A percentile compares a stretch with the other conserved stretches of the same genome.
Evolutionary conservation across 2,113 vertebrate species (phyloP).

Genomic region (Semicossyphus pulcher): DNA sequence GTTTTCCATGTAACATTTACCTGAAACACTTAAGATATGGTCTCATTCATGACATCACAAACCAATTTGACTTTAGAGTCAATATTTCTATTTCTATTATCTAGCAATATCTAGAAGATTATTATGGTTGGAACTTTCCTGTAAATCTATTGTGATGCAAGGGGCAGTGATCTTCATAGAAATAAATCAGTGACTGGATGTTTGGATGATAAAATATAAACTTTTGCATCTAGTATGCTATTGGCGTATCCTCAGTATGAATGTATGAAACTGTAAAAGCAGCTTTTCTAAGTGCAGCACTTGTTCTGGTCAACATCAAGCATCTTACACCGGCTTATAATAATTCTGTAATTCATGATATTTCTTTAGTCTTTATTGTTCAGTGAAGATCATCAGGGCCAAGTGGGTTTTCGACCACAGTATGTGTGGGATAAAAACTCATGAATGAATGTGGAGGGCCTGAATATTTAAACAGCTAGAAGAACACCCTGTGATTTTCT

Average conservation of each 20-base stretch:
- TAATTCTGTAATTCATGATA: background rate
- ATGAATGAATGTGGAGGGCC: slow-evolving; percentile 57
- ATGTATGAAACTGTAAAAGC: background rate
- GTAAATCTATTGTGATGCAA: background rate
- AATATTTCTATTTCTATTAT: too few relatives aligned
- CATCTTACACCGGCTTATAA: background rate
- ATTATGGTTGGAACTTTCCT: too few relatives aligned
- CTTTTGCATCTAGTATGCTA: too few relatives aligned
- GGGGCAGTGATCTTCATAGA: background rate
- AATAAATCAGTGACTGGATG: background rate
- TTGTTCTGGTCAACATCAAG: too few relatives aligned
- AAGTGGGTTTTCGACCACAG: background rate
- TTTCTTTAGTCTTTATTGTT: background rate
- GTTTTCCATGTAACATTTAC: slow-evolving; percentile 22
- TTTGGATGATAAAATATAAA: background rate
- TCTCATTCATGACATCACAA: background rate
- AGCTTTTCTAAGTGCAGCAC: too few relatives aligned
- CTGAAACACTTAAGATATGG: background rate
- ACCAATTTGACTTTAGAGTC: background rate
- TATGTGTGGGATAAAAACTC: slow-evolving; percentile 45
- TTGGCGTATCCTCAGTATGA: background rate
- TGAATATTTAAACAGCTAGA: slow-evolving; percentile 50
- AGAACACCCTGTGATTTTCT: slow-evolving; percentile 43
- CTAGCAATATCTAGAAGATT: too few relatives aligned
- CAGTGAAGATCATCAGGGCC: background rate